Evolutionary conservation across 1,140 invertebrate genomes (phyloP), one percentile per base, ranked within the genome.

Genomic region (Pomacea maculata): DNA sequence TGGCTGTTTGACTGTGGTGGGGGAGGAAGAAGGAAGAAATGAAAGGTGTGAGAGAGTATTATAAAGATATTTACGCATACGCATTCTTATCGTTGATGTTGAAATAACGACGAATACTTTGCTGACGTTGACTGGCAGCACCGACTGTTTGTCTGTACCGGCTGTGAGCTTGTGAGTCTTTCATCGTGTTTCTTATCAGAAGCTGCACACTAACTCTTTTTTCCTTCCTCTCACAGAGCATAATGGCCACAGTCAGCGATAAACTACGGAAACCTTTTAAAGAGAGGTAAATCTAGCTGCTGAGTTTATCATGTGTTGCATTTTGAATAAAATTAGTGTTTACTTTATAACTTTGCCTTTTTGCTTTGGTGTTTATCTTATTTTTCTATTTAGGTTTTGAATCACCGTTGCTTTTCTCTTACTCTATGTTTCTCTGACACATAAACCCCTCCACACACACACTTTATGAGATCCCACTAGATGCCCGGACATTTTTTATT

Each of bases 191-290:
- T 55, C 74, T 21, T 8, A 57, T 57, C 29, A 15, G 76, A 21
- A 34, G 14, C 25, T 63, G 19, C 74, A n/a, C 29, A 29, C 11
- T 19, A 68, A 64, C 63, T 14, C 2, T 63, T 29, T 79, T 52
- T 45, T n/a, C 11, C 34, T 79, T 80, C 79, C 9, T 72, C 29
- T 86, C 84, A 21, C 85, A 88, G 87, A 85, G 82, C 68, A 82
- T 84, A 72, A 84, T 88, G 79, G 86, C 80, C 34, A 85, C 87
- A 25, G 86, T 88, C 17, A 87, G 85, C 68, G 96, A 97, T 91
- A 96, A 96, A 91, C 95, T 96, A 84, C 95, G 96, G 90, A 93
- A 96, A 85, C 96, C 96, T 1, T 95, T 97, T 90, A 96, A 96
- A 92, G 96, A 97, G 92, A 93, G 96, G 90, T 90, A 84, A 85